Conservation (phyloP, 2,113 vertebrate species). For the Mus spicilegus region DNA sequence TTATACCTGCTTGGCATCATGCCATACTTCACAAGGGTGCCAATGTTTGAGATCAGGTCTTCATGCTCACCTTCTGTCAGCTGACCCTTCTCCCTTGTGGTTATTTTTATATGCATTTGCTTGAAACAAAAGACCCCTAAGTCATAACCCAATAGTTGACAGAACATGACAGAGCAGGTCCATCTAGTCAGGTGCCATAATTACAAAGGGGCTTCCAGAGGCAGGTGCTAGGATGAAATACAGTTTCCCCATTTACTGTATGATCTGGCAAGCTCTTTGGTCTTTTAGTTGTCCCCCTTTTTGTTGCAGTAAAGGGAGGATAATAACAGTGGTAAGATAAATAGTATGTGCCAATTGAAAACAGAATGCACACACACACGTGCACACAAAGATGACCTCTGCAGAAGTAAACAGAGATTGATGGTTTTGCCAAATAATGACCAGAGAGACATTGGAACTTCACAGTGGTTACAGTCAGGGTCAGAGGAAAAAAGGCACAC, state of each 20-base stretch:
- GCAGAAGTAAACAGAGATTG: background rate
- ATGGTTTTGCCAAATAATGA: background rate
- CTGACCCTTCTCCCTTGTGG: background rate
- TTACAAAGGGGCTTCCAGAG: background rate
- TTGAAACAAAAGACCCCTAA: background rate
- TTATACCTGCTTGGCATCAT: background rate
- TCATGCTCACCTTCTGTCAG: background rate
- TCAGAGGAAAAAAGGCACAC: background rate
- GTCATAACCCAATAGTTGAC: background rate
- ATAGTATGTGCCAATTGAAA: background rate
- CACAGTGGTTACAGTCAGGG: background rate
- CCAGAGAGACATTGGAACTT: background rate
- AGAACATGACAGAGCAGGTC: background rate
- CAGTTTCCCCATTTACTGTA: background rate
- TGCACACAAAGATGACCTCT: background rate
- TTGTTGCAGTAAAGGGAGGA: background rate
- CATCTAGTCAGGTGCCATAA: no score
- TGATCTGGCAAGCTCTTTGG: background rate
- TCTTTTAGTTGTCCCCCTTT: background rate
- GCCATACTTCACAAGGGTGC: background rate
- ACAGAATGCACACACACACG: no score
- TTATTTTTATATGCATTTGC: background rate
- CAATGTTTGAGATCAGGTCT: background rate
- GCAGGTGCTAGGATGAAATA: background rate
- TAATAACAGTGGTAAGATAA: background rate